Evolutionary conservation across 2,888 invertebrate species (phyloP), one percentile per base, ranked within the genome.

Genomic region (Steinernema hermaphroditum): DNA sequence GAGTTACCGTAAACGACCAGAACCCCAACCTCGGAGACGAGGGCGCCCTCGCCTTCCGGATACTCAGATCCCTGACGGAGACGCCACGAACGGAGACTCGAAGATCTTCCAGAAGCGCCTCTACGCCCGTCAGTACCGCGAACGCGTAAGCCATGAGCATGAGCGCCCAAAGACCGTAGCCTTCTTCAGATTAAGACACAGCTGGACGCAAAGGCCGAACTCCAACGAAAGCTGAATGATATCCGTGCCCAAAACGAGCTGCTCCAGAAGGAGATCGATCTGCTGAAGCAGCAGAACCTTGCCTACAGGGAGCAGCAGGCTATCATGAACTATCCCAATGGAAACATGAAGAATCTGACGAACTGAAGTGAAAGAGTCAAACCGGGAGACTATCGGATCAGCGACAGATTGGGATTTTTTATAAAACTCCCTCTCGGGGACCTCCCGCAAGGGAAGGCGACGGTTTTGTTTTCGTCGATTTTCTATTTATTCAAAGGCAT

Each of bases 91-190:
- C 29, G 62, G 62, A 29, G 62, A 62, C 29, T 62, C 62, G 6
- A 62, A 62, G 16, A 62, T 62, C 29, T 62, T 62, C 34, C 62
- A 62, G 16, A 62, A 62, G 62, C 62, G 62, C 1, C 27, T 62
- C 32, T 62, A 62, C 34, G 62, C 62, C 12, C 62, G 62, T 34
- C 32, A 62, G n/a, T 62, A 62, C 62, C 62, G 62, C 6, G 62
- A 62, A 32, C 62, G 62, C 16, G 62, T 62, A 12, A 62, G 27
- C 24, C n/a, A 54, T 12, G 6, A 19, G 24, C 27, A 4, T 24
- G 27, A 24, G 12, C 6, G 37, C 37, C 12, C 37, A n/a, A n/a
- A n/a, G 37, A 12, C 37, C 12, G 4, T 12, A 32, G 19, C 27
- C 19, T 4, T 16, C 12, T 62, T 6, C 32, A 62, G 62, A 62